These are phyloP conservation scores for Dasyurus viverrinus DNA, from an alignment of 2,113 vertebrate genomes.

Conservation along the genomic window DNA sequence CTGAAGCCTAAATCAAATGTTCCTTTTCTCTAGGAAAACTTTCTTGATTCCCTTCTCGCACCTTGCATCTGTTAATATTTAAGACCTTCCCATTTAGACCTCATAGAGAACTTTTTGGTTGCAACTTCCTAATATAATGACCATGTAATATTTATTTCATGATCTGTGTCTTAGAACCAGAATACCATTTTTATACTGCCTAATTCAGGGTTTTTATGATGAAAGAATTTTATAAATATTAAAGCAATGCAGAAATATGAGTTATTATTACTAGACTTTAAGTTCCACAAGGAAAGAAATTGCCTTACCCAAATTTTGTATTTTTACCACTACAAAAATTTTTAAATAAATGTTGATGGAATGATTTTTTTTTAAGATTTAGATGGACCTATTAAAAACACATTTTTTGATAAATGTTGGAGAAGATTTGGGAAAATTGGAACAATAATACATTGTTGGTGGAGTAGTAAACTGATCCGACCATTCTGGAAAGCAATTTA, in stretches of 20 bases:
- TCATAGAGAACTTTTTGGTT: background rate
- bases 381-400: background rate
- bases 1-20: background rate
- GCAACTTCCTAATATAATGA: background rate
- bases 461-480: too few relatives aligned
- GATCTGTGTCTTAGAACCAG: background rate
- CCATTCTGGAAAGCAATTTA: too few relatives aligned
- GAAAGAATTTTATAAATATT: background rate
- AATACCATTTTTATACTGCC: background rate
- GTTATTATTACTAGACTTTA: background rate
- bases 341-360: background rate
- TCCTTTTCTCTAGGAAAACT: background rate
- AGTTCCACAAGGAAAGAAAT: background rate
- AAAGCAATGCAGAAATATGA: background rate
- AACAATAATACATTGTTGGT: too few relatives aligned
- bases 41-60: background rate
- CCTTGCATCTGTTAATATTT: background rate
- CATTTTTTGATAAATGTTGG: background rate
- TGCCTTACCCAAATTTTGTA: background rate
- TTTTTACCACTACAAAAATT: background rate
- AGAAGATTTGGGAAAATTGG: too few relatives aligned
- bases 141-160: background rate
- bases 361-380: background rate
- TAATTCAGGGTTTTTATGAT: background rate
- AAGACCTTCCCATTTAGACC: background rate